phyloP scores from a whole-genome alignment of 2,113 vertebrate genomes.

The Promerops cafer region DNA sequence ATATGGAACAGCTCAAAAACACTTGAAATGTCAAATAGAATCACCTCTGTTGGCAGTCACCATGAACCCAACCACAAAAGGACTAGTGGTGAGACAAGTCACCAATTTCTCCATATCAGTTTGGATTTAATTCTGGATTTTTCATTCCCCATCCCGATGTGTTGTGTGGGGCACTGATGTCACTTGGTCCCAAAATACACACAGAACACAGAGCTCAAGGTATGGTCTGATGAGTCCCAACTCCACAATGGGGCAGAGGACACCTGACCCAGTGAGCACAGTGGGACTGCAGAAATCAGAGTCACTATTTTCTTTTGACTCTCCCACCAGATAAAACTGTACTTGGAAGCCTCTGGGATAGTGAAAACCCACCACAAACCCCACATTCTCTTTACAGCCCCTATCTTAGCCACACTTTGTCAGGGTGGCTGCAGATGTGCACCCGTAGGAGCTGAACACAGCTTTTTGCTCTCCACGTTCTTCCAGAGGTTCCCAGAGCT shows the following conservation, averaged over 20 bases:
- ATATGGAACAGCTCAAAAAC: background rate
- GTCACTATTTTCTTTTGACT: background rate
- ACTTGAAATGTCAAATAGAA: background rate
- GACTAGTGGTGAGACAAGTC: background rate
- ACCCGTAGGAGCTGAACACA: background rate
- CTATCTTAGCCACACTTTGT: fast-evolving
- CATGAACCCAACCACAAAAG: background rate
- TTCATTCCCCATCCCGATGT: background rate
- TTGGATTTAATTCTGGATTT: background rate
- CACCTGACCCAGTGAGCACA: background rate
- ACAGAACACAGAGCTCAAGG: background rate
- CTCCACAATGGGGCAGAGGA: background rate
- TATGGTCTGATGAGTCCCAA: background rate
- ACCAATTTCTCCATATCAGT: fast-evolving
- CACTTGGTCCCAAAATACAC: background rate
- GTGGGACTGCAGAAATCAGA: background rate
- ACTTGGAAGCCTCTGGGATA: background rate
- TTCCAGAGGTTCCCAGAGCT: background rate
- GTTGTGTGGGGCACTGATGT: background rate
- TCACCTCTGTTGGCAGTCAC: background rate
- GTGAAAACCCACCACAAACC: background rate
- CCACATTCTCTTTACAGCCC: background rate
- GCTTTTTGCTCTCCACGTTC: background rate
- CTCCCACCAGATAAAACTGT: background rate
- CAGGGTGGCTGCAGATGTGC: background rate